Conservation (phyloP, 2,113 vertebrate species). For the Dromiciops gliroides region DNA sequence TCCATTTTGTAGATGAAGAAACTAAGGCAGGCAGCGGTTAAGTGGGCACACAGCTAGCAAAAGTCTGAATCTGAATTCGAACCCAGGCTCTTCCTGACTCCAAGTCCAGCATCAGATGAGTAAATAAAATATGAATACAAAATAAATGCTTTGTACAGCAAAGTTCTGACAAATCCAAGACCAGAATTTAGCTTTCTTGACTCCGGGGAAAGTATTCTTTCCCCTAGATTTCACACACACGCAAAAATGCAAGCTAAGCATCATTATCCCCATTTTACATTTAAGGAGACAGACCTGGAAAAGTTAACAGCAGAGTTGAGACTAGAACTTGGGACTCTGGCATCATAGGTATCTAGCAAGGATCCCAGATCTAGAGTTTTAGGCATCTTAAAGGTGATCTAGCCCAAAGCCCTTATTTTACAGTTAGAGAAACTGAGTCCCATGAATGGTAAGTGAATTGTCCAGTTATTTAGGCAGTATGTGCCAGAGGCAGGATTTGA, state of each 20-base stretch:
- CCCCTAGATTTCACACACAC: not conserved
- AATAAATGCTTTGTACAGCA: not conserved
- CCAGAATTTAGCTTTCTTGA: not conserved
- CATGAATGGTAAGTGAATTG: not conserved
- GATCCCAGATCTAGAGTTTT: not conserved
- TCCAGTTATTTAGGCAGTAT: not conserved
- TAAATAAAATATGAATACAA: not conserved
- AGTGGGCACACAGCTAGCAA: not conserved
- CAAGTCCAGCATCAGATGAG: not conserved
- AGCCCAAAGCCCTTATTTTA: not conserved
- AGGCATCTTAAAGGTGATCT: not conserved
- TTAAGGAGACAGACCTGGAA: not conserved
- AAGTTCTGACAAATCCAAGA: not conserved
- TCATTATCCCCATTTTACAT: not conserved
- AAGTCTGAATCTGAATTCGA: not conserved
- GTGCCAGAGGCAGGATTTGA: too few species aligned
- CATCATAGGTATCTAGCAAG: not conserved
- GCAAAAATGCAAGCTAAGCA: not conserved
- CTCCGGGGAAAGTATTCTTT: not conserved
- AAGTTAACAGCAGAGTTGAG: not conserved
- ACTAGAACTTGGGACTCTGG: not conserved
- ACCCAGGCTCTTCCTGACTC: not conserved
- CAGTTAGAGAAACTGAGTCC: not conserved
- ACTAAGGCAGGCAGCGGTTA: not conserved
- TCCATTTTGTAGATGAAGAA: not conserved